Percentiles rank a stretch among this genome's conserved stretches.
These are phyloP conservation scores for Erpetoichthys calabaricus DNA, from an alignment of 2,797 vertebrate genomes.

Conservation along the genomic window DNA sequence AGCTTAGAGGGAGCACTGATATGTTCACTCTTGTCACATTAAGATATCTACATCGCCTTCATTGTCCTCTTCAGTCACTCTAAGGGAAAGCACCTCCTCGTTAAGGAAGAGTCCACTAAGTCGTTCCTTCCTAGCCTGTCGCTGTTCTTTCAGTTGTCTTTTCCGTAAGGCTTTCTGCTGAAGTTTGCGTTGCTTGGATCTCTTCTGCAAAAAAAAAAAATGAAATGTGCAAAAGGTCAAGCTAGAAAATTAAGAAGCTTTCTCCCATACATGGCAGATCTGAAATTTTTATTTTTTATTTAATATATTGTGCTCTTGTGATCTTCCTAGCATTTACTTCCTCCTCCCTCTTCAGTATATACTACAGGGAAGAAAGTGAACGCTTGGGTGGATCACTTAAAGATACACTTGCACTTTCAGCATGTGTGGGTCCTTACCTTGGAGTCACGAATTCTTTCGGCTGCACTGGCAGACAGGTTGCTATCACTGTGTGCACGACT, in stretches of 20 bases:
- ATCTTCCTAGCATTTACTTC: background rate
- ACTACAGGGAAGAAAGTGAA: too few species aligned
- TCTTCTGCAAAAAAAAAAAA: conserved; percentile 57
- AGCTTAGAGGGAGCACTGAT: conserved; percentile 74
- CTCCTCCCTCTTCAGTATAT: too few species aligned
- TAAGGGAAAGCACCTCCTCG: conserved; percentile 88
- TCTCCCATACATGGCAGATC: background rate
- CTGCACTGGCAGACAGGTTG: conserved; percentile 83
- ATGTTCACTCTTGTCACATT: conserved; percentile 80
- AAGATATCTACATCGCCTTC: conserved; percentile 83
- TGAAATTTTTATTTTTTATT: too few species aligned
- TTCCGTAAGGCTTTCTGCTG: conserved; percentile 94
- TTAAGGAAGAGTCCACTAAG: conserved; percentile 94
- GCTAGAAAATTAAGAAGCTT: background rate
- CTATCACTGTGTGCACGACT: conserved; percentile 93
- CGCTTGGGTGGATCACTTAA: background rate
- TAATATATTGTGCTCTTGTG: too few species aligned
- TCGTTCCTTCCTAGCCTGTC: conserved; percentile 88
- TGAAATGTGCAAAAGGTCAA: background rate
- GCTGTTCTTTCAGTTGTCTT: conserved; percentile 90
- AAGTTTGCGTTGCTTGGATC: conserved; percentile 90
- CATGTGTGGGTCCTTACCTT: conserved; percentile 54
- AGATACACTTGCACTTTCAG: background rate
- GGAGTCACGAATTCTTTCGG: conserved; percentile 91
- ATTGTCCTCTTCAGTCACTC: conserved; percentile 84